Evolutionary conservation across 2,797 vertebrate genomes (phyloP).

Genomic region (Argyrosomus regius): DNA sequence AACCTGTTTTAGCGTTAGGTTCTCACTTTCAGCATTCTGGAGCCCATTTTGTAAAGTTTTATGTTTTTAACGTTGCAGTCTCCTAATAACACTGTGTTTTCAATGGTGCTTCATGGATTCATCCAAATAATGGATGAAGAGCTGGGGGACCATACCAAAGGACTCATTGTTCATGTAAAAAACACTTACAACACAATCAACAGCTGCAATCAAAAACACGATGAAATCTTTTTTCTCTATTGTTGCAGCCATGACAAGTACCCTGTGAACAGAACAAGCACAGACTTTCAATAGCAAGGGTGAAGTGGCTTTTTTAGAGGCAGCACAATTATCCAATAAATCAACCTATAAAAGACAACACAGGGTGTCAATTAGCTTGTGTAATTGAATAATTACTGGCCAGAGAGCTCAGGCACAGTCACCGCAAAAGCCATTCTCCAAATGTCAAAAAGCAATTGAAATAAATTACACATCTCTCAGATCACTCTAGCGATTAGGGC

Average conservation of each 20-base stretch:
- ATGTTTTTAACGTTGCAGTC: not conserved
- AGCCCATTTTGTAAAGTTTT: constrained; percentile 11
- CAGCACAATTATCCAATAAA: constrained; percentile 90
- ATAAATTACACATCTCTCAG: constrained; percentile 92
- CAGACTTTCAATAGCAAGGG: constrained; percentile 77
- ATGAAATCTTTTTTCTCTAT: constrained; percentile 55
- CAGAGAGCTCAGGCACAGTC: constrained; percentile 87
- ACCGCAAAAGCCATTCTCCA: constrained; percentile 90
- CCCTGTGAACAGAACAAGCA: constrained; percentile 44
- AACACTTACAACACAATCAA: constrained; percentile 59
- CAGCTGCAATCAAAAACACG: constrained; percentile 59
- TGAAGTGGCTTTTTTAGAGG: constrained; percentile 91
- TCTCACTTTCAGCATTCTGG: not conserved
- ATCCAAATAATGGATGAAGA: constrained; percentile 35
- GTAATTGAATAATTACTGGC: constrained; percentile 97
- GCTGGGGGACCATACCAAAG: constrained; percentile 7
- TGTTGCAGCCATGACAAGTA: constrained; percentile 54
- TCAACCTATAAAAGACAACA: constrained; percentile 93
- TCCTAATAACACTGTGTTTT: constrained; percentile 27
- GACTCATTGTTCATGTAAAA: constrained; percentile 32
- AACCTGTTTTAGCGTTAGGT: too few relatives aligned
- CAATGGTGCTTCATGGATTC: constrained; percentile 49
- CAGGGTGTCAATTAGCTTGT: constrained; percentile 89
- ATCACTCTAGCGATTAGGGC: constrained; percentile 89
- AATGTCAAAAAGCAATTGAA: constrained; percentile 98